phyloP scores from a whole-genome alignment of 2,113 vertebrate species.

The Scalopus aquaticus region DNA sequence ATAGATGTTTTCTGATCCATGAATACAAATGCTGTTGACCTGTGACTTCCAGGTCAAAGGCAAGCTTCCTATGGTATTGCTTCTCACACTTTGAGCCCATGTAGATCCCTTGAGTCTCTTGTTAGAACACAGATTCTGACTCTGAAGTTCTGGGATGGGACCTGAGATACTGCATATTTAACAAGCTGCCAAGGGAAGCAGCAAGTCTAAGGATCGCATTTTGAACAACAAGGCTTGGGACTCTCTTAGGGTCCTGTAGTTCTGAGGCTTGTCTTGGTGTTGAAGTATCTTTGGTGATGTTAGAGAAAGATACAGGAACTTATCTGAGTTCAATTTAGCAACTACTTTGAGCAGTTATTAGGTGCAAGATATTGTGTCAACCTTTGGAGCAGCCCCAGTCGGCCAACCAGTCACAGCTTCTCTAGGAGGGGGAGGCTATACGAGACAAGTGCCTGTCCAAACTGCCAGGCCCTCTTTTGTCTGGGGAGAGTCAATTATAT shows the following conservation, averaged over 20 bases:
- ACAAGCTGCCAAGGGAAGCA: neutral
- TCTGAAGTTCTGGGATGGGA: neutral
- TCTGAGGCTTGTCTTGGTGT: neutral
- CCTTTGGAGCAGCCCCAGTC: neutral
- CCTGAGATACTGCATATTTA: neutral
- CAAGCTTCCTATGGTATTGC: neutral
- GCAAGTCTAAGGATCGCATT: too few relatives aligned
- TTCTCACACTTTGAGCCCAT: neutral
- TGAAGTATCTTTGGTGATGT: neutral
- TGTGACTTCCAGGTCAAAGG: neutral
- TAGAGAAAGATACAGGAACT: neutral
- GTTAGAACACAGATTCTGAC: neutral
- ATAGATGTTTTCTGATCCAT: neutral
- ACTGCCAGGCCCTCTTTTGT: neutral
- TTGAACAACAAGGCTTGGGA: neutral
- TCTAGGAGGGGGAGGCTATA: accelerated
- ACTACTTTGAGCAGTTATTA: neutral
- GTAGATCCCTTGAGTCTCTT: neutral
- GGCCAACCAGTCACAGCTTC: neutral
- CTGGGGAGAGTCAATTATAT: neutral
- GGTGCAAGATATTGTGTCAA: neutral
- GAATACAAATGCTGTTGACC: neutral
- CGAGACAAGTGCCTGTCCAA: neutral
- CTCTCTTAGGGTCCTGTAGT: neutral
- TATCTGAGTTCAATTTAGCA: neutral